These are phyloP conservation scores for Rhombomys opimus DNA, from an alignment of 2,113 vertebrate genomes.

Conservation along the genomic window DNA sequence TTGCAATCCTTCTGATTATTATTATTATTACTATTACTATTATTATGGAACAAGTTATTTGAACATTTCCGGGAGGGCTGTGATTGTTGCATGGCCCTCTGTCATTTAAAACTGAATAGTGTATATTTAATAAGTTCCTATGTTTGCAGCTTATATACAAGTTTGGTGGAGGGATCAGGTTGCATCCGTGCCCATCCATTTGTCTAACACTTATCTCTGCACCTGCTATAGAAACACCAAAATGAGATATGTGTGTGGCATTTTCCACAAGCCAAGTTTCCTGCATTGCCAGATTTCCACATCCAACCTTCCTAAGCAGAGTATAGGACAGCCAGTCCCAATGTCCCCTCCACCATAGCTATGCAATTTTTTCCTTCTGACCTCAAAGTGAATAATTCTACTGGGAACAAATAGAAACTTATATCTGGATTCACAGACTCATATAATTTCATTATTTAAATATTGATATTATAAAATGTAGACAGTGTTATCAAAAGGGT, in stretches of 20 bases:
- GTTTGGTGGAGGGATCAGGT: not conserved
- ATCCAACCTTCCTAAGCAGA: not conserved
- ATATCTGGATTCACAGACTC: not conserved
- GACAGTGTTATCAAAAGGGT: not conserved
- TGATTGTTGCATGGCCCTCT: not conserved
- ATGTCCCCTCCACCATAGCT: not conserved
- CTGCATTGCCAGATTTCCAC: not conserved
- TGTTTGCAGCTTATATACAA: not conserved
- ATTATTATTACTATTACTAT: not conserved
- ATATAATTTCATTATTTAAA: constrained; percentile 1
- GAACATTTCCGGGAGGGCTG: not conserved
- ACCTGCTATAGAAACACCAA: not conserved
- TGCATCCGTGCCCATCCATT: not conserved
- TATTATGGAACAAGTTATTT: not conserved
- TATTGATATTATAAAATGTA: not conserved
- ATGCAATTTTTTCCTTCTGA: not conserved
- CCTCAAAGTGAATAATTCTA: not conserved
- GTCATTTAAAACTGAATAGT: not conserved
- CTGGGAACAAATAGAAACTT: not conserved
- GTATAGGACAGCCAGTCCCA: no score
- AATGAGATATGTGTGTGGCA: no score
- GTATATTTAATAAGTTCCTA: not conserved
- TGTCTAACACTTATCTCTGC: not conserved
- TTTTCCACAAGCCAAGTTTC: not conserved
- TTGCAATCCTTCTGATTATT: not conserved